A percentile compares a stretch with the other conserved stretches of the same genome.
Conservation (phyloP, 2,888 invertebrate species). For the Brachynemurus nebulosus region DNA sequence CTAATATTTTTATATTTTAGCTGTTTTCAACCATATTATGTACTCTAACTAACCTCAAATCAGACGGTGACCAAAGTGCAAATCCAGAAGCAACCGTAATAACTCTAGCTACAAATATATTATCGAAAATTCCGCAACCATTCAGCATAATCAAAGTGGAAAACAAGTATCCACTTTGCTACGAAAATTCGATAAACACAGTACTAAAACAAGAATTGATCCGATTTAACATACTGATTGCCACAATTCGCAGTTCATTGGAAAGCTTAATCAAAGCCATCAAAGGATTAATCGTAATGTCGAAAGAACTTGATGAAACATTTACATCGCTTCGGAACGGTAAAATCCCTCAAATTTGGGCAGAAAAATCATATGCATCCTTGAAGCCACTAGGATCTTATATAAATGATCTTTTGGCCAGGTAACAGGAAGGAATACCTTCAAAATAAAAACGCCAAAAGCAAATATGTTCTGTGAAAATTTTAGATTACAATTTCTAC, state of each 20-base stretch:
- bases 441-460: neutral
- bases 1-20: too few species aligned
- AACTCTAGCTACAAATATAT: too few species aligned
- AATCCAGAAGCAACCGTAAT: too few species aligned
- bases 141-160: slow-evolving; percentile 56
- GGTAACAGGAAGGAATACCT: slow-evolving; percentile 30
- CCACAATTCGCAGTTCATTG: slow-evolving; percentile 55
- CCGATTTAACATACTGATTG: slow-evolving; percentile 54
- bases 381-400: slow-evolving; percentile 79
- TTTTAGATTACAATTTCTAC: slow-evolving; percentile 47
- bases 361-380: slow-evolving; percentile 68
- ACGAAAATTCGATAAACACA: slow-evolving; percentile 86
- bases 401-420: slow-evolving; percentile 52
- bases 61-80: too few species aligned
- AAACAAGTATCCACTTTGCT: slow-evolving; percentile 64
- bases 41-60: too few species aligned
- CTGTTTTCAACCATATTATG: too few species aligned
- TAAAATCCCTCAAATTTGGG: slow-evolving; percentile 63
- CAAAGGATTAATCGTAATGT: slow-evolving; percentile 80
- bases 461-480: neutral
- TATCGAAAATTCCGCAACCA: slow-evolving; percentile 50
- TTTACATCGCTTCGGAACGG: slow-evolving; percentile 65
- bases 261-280: slow-evolving; percentile 65
- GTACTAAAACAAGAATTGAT: slow-evolving; percentile 58
- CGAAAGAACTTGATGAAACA: slow-evolving; percentile 67